Conservation (phyloP, 2,888 invertebrate species). For the Acronicta alni region DNA sequence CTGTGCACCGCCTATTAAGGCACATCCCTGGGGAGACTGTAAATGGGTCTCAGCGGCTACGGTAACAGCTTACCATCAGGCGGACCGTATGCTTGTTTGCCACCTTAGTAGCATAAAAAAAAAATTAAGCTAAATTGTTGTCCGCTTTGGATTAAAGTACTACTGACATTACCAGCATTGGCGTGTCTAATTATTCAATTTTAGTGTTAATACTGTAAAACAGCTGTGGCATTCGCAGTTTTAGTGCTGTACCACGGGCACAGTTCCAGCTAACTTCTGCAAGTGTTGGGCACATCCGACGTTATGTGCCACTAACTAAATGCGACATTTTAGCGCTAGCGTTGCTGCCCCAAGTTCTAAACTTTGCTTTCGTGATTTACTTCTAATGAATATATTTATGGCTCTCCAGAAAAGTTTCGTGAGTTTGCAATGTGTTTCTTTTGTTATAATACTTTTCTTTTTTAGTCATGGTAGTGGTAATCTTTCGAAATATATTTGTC, state of each 20-base stretch:
- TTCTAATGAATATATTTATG: slow-evolving; percentile 34
- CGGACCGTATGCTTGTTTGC: too few relatives aligned
- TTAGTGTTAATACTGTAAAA: slow-evolving; percentile 45
- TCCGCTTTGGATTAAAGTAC: slow-evolving; percentile 14
- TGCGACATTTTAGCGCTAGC: slow-evolving; percentile 41
- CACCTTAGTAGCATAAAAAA: too few relatives aligned
- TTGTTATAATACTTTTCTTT: not conserved
- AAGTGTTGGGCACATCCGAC: slow-evolving; percentile 47
- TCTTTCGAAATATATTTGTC: too few relatives aligned
- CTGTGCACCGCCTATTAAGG: too few relatives aligned
- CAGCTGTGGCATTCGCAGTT: slow-evolving; percentile 18
- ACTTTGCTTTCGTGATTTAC: slow-evolving; percentile 32
- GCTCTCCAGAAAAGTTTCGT: slow-evolving; percentile 11
- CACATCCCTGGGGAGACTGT: too few relatives aligned
- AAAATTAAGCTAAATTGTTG: slow-evolving; percentile 13
- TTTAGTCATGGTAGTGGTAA: too few relatives aligned
- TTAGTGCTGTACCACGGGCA: slow-evolving; percentile 54
- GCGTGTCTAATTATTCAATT: slow-evolving; percentile 52
- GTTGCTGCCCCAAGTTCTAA: slow-evolving; percentile 17
- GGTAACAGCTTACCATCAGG: too few relatives aligned
- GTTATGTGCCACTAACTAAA: slow-evolving; percentile 35
- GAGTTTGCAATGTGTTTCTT: slow-evolving; percentile 16
- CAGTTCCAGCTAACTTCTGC: slow-evolving; percentile 62
- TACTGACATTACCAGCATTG: slow-evolving; percentile 33
- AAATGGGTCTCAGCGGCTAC: too few relatives aligned